phyloP scores from a whole-genome alignment of 92 coral and sea anemone species.

The Bergia puertoricense region DNA sequence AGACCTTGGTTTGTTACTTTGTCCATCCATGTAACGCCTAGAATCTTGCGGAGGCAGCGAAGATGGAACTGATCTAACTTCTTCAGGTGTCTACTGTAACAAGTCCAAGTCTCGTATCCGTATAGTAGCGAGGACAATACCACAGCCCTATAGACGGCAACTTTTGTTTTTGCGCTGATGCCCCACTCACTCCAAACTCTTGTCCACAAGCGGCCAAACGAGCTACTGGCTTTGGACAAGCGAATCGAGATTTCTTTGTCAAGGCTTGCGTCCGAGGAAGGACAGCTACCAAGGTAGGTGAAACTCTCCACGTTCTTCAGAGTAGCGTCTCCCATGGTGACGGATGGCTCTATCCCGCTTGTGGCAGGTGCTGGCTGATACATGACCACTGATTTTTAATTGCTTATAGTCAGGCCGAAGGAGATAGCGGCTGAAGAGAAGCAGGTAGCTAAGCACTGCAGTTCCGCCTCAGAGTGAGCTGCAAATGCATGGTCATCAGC shows the following conservation, averaged over 20 bases:
- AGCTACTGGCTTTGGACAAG: conserved; percentile 16
- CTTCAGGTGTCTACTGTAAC: conserved; percentile 32
- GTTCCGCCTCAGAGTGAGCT: background rate
- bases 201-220: conserved; percentile 11
- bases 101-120: conserved; percentile 40
- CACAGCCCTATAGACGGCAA: conserved; percentile 43
- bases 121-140: conserved; percentile 31
- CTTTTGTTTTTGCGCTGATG: background rate
- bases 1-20: background rate
- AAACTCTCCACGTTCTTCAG: conserved; percentile 26
- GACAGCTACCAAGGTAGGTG: conserved; percentile 44
- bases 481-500: background rate
- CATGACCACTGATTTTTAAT: background rate
- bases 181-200: background rate
- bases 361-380: background rate
- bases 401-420: background rate
- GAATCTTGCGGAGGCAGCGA: no score
- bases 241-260: conserved; percentile 40
- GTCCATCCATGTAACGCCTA: no score
- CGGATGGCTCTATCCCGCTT: background rate
- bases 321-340: background rate
- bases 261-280: conserved; percentile 11
- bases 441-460: background rate
- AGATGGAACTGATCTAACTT: background rate
- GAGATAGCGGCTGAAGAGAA: background rate